A percentile compares a stretch with the other conserved stretches of the same genome.
Conservation (phyloP, 2,113 vertebrate genomes). For the Sinocyclocheilus grahami region DNA sequence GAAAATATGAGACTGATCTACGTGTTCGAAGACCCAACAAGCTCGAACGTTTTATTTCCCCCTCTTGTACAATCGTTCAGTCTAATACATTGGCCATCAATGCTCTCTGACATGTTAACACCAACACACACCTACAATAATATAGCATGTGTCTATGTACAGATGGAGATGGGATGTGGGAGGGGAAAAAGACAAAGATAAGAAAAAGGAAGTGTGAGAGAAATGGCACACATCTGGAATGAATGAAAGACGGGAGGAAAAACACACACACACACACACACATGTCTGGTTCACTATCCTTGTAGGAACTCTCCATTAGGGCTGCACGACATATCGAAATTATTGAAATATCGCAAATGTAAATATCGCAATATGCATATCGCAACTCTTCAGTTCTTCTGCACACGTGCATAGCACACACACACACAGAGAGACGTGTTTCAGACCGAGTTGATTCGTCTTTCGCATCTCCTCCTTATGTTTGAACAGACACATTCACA, state of each 20-base stretch:
- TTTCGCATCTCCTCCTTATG: too few species aligned
- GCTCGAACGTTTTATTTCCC: conserved; percentile 57
- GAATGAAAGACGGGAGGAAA: not conserved
- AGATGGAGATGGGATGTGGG: not conserved
- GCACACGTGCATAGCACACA: too few species aligned
- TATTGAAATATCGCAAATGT: too few species aligned
- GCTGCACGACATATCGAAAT: too few species aligned
- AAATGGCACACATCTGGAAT: conserved; percentile 17
- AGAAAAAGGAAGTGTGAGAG: not conserved
- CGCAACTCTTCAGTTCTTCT: too few species aligned
- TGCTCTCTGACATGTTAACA: not conserved
- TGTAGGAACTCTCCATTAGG: too few species aligned
- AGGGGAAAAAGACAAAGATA: not conserved
- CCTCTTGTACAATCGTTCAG: conserved; percentile 38
- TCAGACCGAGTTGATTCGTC: too few species aligned
- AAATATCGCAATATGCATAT: too few species aligned
- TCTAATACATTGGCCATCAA: not conserved
- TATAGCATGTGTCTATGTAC: not conserved
- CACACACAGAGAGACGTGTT: too few species aligned
- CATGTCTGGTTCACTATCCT: too few species aligned
- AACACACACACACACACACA: not conserved
- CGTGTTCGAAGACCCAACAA: not conserved
- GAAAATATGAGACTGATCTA: conserved; percentile 2
- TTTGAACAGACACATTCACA: too few species aligned
- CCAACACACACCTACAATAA: conserved; percentile 31